phyloP scores from a whole-genome alignment of 2,113 vertebrate genomes.

The Limanda limanda region DNA sequence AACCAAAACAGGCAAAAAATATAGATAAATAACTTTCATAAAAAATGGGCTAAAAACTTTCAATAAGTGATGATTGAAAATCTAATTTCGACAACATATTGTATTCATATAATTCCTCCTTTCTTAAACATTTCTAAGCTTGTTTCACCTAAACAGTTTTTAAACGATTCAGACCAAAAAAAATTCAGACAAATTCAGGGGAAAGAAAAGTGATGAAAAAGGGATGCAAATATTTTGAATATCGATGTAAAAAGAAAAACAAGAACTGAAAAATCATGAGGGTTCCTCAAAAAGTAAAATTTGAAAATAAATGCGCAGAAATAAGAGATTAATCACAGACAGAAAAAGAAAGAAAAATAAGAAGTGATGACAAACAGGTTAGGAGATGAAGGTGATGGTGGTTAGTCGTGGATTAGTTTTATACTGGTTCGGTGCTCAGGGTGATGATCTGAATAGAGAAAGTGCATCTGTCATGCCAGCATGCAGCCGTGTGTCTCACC shows the following conservation, averaged over 20 bases:
- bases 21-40: constrained; percentile 22
- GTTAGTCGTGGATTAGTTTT: constrained; percentile 13
- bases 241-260: not conserved
- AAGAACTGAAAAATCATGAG: constrained; percentile 2
- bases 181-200: no score
- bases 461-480: not conserved
- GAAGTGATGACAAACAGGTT: constrained; percentile 1
- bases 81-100: constrained; percentile 1
- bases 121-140: constrained; percentile 7
- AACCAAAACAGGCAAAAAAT: constrained; percentile 67
- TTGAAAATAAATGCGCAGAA: not conserved
- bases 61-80: not conserved
- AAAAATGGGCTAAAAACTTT: not conserved
- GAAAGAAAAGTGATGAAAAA: not conserved
- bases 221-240: not conserved
- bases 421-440: not conserved
- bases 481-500: constrained; percentile 79
- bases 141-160: not conserved
- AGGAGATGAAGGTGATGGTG: not conserved
- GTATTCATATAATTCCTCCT: not conserved
- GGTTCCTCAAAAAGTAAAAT: not conserved
- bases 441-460: not conserved
- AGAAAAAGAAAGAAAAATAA: constrained; percentile 2
- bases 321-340: not conserved
- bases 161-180: not conserved